A percentile compares a stretch with the other conserved stretches of the same genome.
Conservation (phyloP, 2,797 vertebrate species). For the Chaetophractus vellerosus region DNA sequence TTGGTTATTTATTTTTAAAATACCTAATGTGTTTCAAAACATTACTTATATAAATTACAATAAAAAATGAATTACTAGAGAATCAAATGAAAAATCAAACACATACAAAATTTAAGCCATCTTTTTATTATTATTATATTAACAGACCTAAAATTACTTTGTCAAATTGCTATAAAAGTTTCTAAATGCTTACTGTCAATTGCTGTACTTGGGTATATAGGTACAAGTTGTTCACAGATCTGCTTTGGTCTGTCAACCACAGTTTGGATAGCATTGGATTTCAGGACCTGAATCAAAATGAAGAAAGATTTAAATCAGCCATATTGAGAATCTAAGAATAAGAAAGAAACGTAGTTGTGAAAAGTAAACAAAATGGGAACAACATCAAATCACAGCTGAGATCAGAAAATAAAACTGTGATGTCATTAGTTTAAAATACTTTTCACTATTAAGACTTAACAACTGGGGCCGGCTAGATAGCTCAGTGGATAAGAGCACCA, state of each 20-base stretch:
- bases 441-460: neutral
- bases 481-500: no score
- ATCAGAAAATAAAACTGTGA: neutral
- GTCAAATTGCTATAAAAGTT: neutral
- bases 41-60: neutral
- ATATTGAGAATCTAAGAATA: neutral
- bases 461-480: no score
- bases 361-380: neutral
- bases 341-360: neutral
- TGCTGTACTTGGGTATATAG: neutral
- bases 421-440: neutral
- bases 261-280: neutral
- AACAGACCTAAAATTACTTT: neutral
- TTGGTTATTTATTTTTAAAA: neutral
- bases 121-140: neutral
- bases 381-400: neutral
- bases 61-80: neutral
- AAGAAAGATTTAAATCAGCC: neutral
- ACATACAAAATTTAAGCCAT: neutral
- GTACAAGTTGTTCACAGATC: neutral
- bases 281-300: neutral
- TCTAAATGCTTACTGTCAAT: neutral
- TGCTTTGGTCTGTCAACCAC: neutral
- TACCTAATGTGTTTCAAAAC: neutral
- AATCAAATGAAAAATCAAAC: neutral